Base-by-base conservation (phyloP, 2,113 vertebrate species). In the Bufo bufo region DNA sequence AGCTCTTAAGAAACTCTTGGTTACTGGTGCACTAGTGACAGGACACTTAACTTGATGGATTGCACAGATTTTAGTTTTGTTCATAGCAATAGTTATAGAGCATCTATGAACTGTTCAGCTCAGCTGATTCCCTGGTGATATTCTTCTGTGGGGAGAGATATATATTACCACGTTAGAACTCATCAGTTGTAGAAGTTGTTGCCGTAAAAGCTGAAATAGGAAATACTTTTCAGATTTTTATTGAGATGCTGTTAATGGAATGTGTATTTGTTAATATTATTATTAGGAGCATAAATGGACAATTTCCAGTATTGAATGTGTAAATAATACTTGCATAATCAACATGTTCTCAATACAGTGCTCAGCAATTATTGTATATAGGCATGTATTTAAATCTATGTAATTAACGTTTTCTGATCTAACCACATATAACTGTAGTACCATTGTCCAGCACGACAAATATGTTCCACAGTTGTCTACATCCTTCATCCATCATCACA, bases 11-110 rank as follows among this genome's bases (percentile, higher is more conserved):
- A 85, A 77, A 6, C 43, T 77, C 52, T 61, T 49, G 43, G 12
- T 33, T 23, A 43, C 43, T 58, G 56, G 50, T 19, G 45, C 61
- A 7, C 11, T 77, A 77, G 20, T 77, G 84, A 59, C 84, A 77
- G 54, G 72, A 74, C 45, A 63, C 84, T 85, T 85, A 77, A 63
- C 58, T 85, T 85, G 84, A 85, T 85, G 72, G 72, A 85, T 85
- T 77, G 43, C 66, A 23, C 80, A 69, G 12, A 72, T 45, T 84
- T 23, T 72, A 45, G 52, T 74, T 85, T 56, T 14, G 54, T 56
- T 85, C 33, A 85, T 58, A 16, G 63, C 16, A n/a, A 83, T 83
- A 49, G 16, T 49, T 69, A 17, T 13, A 65, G 59, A 69, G 47
- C 66, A 83, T 66, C 9, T 58, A 72, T 84, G n/a, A 81, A 61